Conservation (phyloP, 1,140 invertebrate species). For the Magallana ariakensis region DNA sequence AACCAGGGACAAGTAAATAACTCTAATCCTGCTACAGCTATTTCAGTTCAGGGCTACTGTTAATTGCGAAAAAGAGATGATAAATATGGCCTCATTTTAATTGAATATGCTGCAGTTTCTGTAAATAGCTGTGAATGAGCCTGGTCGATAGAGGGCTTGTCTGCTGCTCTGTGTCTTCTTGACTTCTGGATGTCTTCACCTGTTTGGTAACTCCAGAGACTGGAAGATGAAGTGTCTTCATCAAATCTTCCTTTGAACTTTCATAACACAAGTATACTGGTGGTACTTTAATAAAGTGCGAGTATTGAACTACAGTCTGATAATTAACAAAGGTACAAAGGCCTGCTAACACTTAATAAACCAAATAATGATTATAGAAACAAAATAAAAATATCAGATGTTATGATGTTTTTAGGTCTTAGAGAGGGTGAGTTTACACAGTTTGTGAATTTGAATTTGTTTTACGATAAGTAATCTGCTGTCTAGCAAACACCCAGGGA, state of each 20-base stretch:
- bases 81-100: too few relatives aligned
- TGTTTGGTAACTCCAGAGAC: too few relatives aligned
- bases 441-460: neutral
- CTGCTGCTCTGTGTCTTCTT: too few relatives aligned
- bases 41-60: too few relatives aligned
- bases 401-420: too few relatives aligned
- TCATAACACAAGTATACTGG: neutral
- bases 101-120: too few relatives aligned
- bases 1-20: too few relatives aligned
- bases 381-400: neutral
- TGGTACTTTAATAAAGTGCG: neutral
- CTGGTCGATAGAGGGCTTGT: too few relatives aligned
- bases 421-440: neutral
- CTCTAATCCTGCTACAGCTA: too few relatives aligned
- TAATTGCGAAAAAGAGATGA: too few relatives aligned
- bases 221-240: neutral
- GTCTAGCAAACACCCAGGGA: neutral
- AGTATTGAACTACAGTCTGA: neutral
- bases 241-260: neutral
- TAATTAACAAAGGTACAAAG: slow-evolving; percentile 5
- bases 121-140: too few relatives aligned
- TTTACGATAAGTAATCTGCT: neutral
- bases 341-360: neutral
- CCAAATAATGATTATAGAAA: neutral
- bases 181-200: too few relatives aligned